Evolutionary conservation across 2,888 invertebrate species (phyloP), one percentile per base, ranked within the genome.

Genomic region (Drosophila dives): DNA sequence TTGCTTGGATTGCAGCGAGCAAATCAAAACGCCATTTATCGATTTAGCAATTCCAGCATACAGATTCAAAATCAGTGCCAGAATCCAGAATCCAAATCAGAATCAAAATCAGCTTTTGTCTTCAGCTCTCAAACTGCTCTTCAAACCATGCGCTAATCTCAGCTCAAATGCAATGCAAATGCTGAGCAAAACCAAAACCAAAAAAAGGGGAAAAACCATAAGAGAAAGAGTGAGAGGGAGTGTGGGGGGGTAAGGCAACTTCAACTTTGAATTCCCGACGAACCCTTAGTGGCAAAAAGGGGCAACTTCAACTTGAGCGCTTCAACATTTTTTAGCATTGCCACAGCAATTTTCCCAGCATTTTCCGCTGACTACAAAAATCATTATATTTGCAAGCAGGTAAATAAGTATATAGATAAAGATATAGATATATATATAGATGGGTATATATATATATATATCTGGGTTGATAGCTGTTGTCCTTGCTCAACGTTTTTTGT

Each of bases 331-430:
- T 83, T 69, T 56, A 78, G 74, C 83, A 81, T 87, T 88, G 75
- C 73, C 72, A 64, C 69, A 82, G 89, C 88, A 89, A 85, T 89
- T 86, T 87, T 89, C 80, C 81, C 81, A 80, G 77, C 88, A 88
- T 87, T 87, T 88, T 89, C 80, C 88, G 86, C 90, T 89, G 90
- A 85, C 89, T 89, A 85, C 87, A 77, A 86, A 86, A 89, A 86
- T 87, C 88, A 88, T 87, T 87, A 89, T 83, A 89, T 89, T 86
- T 81, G 83, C 86, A 73, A 79, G 61, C 74, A 80, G 64, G 80
- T 80, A 64, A 72, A 80, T 76, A 72, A 54, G 50, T 71, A 54
- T 40, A 59, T 49, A 59, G 17, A 45, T 8, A 23, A 23, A 54
- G n/a, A 20, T 15, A 45, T 15, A 32, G 26, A 36, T 3, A 56